Conservation (phyloP, 2,113 vertebrate genomes). For the Macquaria australasica region DNA sequence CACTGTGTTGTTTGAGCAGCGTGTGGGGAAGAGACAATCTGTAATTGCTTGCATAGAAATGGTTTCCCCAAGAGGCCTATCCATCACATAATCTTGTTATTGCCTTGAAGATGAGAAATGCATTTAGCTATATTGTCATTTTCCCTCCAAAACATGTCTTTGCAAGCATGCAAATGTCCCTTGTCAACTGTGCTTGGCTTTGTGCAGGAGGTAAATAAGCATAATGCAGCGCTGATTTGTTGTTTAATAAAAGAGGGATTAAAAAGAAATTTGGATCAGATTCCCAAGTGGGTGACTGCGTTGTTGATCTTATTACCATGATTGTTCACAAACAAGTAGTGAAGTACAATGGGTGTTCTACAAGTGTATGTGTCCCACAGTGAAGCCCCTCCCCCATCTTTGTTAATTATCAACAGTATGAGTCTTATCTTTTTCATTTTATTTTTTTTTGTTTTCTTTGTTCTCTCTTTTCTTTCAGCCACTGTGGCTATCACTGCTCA, state of each 20-base stretch:
- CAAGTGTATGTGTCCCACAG: neutral
- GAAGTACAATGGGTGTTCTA: constrained; percentile 19
- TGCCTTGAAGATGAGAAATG: constrained; percentile 69
- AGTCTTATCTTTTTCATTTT: neutral
- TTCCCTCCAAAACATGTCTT: constrained; percentile 57
- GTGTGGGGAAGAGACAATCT: constrained; percentile 68
- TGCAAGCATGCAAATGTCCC: constrained; percentile 62
- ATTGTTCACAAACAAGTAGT: constrained; percentile 40
- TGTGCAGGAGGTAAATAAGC: constrained; percentile 55
- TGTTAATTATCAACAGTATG: neutral
- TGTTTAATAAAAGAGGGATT: constrained; percentile 66
- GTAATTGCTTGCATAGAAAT: constrained; percentile 78
- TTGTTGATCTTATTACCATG: constrained; percentile 35
- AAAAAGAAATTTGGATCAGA: constrained; percentile 57
- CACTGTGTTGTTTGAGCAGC: constrained; percentile 67
- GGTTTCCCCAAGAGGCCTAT: constrained; percentile 76
- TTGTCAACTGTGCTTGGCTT: constrained; percentile 40
- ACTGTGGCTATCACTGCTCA: neutral
- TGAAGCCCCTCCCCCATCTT: neutral
- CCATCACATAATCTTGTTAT: constrained; percentile 81
- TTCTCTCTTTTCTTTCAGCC: neutral
- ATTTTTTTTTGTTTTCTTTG: neutral
- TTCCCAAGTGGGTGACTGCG: constrained; percentile 33
- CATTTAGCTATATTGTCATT: constrained; percentile 76
- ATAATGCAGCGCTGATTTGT: constrained; percentile 27